A percentile compares a stretch with the other conserved stretches of the same genome.
Conservation (phyloP, 23 tunicate genomes). For the Styela clava region DNA sequence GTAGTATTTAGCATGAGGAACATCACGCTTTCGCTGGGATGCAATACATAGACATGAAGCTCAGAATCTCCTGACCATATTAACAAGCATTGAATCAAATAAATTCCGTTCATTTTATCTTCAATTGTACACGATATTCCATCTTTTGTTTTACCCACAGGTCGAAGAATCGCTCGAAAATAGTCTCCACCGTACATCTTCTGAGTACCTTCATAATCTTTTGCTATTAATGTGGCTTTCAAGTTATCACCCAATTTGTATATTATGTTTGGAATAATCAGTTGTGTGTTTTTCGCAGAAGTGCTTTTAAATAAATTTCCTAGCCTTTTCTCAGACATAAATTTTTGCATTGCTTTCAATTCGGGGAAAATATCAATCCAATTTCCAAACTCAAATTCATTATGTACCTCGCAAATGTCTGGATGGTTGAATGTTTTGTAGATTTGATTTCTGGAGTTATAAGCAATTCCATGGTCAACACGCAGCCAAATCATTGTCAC, state of each 20-base stretch:
- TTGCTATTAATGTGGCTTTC: conserved; percentile 16
- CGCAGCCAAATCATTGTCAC: too few relatives aligned
- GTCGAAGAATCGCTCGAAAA: conserved; percentile 30
- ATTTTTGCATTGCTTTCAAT: background rate
- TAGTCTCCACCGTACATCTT: conserved; percentile 52
- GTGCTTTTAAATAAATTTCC: background rate
- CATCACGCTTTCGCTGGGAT: conserved; percentile 29
- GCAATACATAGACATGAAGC: conserved; percentile 26
- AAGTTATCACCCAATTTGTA: conserved; percentile 26
- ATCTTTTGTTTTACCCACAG: conserved; percentile 1
- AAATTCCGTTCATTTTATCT: conserved; percentile 40
- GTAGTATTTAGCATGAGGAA: background rate
- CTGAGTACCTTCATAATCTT: conserved; percentile 20
- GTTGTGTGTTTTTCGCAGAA: background rate
- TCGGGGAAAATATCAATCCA: background rate
- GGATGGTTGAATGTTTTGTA: too few relatives aligned
- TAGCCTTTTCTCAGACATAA: background rate
- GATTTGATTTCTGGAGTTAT: too few relatives aligned
- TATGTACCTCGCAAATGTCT: too few relatives aligned
- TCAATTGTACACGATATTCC: conserved; percentile 32
- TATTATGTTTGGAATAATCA: background rate
- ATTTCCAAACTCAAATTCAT: too few relatives aligned
- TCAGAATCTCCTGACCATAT: background rate
- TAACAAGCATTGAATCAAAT: conserved; percentile 33
- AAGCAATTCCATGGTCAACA: too few relatives aligned